These are phyloP conservation scores for Strigamia transsilvanica DNA, from an alignment of 2,888 invertebrate species.

Conservation along the genomic window DNA sequence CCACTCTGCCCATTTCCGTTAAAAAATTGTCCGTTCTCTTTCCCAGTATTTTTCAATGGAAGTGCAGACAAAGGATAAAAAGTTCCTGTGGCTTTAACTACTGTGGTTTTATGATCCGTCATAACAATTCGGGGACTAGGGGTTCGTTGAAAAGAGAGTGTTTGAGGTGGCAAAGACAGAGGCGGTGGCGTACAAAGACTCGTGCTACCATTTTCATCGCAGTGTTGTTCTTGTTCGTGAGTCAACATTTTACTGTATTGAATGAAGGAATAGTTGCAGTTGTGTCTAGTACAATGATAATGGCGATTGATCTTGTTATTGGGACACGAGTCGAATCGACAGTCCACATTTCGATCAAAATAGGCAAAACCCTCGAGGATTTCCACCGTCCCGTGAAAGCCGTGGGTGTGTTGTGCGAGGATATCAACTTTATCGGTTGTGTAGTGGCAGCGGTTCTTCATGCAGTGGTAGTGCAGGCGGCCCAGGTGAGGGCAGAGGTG, in stretches of 20 bases:
- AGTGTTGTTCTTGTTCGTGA: constrained; percentile 75
- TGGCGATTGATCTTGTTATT: constrained; percentile 77
- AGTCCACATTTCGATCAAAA: constrained; percentile 78
- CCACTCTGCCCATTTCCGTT: constrained; percentile 43
- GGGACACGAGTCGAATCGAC: constrained; percentile 72
- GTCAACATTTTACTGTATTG: constrained; percentile 77
- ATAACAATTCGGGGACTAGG: constrained; percentile 14
- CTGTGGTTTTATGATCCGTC: constrained; percentile 60
- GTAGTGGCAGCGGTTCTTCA: constrained; percentile 81
- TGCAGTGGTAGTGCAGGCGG: constrained; percentile 85
- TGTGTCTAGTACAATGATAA: constrained; percentile 77
- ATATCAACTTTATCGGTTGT: constrained; percentile 81
- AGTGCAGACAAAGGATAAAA: constrained; percentile 83
- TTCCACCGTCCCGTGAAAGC: constrained; percentile 83
- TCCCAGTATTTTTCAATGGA: constrained; percentile 56
- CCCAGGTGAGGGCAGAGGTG: constrained; percentile 75
- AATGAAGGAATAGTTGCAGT: constrained; percentile 77
- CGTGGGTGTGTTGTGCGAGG: constrained; percentile 82
- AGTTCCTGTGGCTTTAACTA: constrained; percentile 92
- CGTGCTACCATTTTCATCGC: constrained; percentile 51
- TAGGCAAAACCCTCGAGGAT: constrained; percentile 86
- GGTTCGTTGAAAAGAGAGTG: constrained; percentile 35
- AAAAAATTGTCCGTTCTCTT: constrained; percentile 51
- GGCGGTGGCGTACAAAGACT: constrained; percentile 52
- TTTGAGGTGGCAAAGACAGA: constrained; percentile 56